Conservation (phyloP, 2,797 vertebrate genomes). For the Leuciscus waleckii region DNA sequence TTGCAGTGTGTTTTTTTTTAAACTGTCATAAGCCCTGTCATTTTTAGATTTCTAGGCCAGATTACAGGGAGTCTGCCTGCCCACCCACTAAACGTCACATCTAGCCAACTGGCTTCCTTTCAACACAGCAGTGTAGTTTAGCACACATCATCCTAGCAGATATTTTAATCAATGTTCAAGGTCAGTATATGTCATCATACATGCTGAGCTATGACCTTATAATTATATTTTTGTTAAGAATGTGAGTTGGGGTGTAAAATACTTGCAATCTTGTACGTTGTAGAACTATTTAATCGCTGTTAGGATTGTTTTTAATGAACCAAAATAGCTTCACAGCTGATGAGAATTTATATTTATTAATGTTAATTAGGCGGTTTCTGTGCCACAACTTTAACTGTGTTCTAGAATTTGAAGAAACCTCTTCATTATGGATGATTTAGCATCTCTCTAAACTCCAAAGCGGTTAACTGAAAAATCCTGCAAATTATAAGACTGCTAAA, state of each 20-base stretch:
- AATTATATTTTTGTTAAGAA: background rate
- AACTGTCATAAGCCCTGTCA: background rate
- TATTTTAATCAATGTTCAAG: constrained; percentile 31
- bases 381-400: background rate
- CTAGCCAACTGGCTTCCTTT: constrained; percentile 17
- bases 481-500: background rate
- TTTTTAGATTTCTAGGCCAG: constrained; percentile 10
- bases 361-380: background rate
- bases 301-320: background rate
- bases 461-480: background rate
- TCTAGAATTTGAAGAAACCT: background rate
- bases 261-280: background rate
- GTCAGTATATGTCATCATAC: background rate
- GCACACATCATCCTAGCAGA: background rate
- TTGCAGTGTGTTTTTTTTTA: background rate
- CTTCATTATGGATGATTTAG: background rate
- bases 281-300: background rate
- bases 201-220: background rate
- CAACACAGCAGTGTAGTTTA: constrained; percentile 6
- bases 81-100: background rate
- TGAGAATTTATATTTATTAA: constrained; percentile 10
- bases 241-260: background rate
- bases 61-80: background rate
- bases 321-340: background rate
- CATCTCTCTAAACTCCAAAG: background rate